Evolutionary conservation across 2,113 vertebrate species (phyloP).

Genomic region (Sinocyclocheilus anophthalmus): DNA sequence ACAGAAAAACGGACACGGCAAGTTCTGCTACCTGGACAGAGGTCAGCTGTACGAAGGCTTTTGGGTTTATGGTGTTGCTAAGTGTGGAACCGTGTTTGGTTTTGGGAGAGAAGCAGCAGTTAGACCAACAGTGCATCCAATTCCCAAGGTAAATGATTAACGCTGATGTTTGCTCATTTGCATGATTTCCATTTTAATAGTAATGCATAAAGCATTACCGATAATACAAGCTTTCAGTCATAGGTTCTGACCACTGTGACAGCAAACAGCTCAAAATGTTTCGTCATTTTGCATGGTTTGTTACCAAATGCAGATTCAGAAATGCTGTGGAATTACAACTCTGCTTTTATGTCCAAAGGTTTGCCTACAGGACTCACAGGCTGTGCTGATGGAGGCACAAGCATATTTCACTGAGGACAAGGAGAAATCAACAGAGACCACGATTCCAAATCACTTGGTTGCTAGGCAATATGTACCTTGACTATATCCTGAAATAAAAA

Average conservation of each 20-base stretch:
- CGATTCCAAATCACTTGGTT: not conserved
- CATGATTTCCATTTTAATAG: not conserved
- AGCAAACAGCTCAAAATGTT: not conserved
- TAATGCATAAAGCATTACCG: not conserved
- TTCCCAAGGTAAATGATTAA: slow-evolving; percentile 83
- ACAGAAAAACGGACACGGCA: slow-evolving; percentile 83
- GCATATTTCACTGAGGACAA: not conserved
- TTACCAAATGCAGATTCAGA: not conserved
- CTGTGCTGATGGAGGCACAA: slow-evolving; percentile 72
- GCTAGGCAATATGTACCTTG: not conserved
- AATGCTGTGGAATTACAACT: not conserved
- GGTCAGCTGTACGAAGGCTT: slow-evolving; percentile 86
- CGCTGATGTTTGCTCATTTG: slow-evolving; percentile 41
- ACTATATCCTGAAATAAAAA: not conserved
- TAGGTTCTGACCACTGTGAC: not conserved
- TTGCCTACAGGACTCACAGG: slow-evolving; percentile 75
- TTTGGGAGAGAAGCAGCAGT: slow-evolving; percentile 75
- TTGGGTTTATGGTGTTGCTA: slow-evolving; percentile 85
- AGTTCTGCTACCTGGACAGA: slow-evolving; percentile 79
- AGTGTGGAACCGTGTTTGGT: slow-evolving; percentile 85
- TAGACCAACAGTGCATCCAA: slow-evolving; percentile 76
- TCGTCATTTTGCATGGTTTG: not conserved
- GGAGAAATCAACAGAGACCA: not conserved
- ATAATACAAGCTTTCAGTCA: not conserved
- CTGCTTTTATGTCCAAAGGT: slow-evolving; percentile 70